Evolutionary conservation across 2,888 invertebrate genomes (phyloP).

Genomic region (Theodoxus fluviatilis): DNA sequence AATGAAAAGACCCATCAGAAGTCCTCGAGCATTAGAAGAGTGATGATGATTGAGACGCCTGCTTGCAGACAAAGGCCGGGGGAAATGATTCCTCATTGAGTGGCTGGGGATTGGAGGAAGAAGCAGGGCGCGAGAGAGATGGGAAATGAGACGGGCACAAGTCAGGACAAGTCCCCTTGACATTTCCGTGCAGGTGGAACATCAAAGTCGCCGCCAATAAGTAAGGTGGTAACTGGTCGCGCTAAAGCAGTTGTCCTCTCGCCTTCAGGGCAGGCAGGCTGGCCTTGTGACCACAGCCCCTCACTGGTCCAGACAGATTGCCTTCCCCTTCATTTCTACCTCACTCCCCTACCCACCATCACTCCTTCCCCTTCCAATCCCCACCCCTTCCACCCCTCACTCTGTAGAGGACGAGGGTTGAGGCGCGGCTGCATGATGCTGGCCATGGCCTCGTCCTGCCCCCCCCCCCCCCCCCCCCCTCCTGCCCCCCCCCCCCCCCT

Average conservation of each 20-base stretch:
- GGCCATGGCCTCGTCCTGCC: slow-evolving; percentile 18
- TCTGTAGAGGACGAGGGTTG: too few relatives aligned
- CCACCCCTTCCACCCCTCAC: neutral
- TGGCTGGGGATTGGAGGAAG: slow-evolving; percentile 7
- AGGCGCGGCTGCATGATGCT: too few relatives aligned
- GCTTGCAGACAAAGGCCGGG: slow-evolving; percentile 27
- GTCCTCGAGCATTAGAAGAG: slow-evolving; percentile 29
- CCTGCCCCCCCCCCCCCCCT: neutral
- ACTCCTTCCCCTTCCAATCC: too few relatives aligned
- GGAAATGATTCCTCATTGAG: slow-evolving; percentile 32
- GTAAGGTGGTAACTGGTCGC: slow-evolving; percentile 10
- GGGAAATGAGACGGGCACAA: neutral
- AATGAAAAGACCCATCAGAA: slow-evolving; percentile 33
- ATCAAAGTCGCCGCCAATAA: too few relatives aligned
- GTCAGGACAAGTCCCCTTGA: neutral
- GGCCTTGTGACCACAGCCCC: slow-evolving; percentile 17
- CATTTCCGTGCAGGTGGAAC: too few relatives aligned
- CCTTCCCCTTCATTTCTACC: neutral
- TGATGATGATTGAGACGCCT: slow-evolving; percentile 29
- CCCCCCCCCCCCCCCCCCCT: neutral
- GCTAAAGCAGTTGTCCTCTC: slow-evolving; percentile 26
- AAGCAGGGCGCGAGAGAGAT: neutral
- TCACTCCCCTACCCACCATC: too few relatives aligned
- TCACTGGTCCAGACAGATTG: neutral
- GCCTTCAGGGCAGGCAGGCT: slow-evolving; percentile 21